Base-by-base conservation (phyloP, 2,797 vertebrate genomes). In the Gymnoscopelus microlampas region DNA sequence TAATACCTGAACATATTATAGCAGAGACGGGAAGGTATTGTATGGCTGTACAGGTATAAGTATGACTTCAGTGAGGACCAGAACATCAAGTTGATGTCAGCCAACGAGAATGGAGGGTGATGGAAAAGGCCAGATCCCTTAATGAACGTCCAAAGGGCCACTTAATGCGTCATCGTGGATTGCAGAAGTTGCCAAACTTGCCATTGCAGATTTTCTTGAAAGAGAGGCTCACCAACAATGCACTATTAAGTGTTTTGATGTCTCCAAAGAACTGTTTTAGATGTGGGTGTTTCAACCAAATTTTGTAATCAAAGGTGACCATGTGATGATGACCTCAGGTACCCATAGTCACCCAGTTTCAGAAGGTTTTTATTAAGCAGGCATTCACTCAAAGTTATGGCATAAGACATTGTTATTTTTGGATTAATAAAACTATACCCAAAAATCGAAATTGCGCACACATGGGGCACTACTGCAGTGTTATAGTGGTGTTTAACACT, bases 261-360 rank as follows among this genome's bases (percentile, higher is more conserved):
- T 29, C 64, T 62, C 9, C 50, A 29, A 4, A 54, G 5, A 15
- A 6, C 61, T 63, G 23, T 49, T 56, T 19, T 69, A 53, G 26
- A 60, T 56, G 49, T 24, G 13, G 59, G 63, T 55, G 11, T 26
- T 49, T 13, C 8, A 1, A 3, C 19, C 8, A 12, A 60, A 8
- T 2, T 8, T 55, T 61, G 44, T 9, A 15, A 10, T 15, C n/a
- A 14, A 54, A 61, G 63, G 26, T 54, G 5, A 8, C 32, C 48
- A 54, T 73, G 66, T 64, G 61, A 60, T 64, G 61, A 60, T 57
- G 14, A 53, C 48, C 57, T 15, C 11, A 76, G 23, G 63, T 56
- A 32, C 12, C 29, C 29, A 26, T 3, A 7, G 29, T 2, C 35
- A 48, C 26, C 3, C 26, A 10, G 2, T 39, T 53, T 63, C 23